Base-by-base conservation (phyloP, 2,797 vertebrate species). In the Bucorvus abyssinicus region DNA sequence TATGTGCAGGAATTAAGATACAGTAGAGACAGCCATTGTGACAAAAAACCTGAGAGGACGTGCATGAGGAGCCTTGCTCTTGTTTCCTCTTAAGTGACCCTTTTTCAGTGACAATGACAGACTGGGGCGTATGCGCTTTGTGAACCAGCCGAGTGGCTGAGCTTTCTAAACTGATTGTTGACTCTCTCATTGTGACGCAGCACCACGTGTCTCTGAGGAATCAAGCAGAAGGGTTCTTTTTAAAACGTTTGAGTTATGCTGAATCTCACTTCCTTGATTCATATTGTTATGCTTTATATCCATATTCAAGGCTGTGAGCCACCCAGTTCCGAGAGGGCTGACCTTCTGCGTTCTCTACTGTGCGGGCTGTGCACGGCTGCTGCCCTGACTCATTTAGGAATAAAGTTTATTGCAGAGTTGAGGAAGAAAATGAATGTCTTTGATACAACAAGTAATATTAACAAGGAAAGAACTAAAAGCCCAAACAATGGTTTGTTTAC, bases 1-100 rank as follows among this genome's bases (percentile, higher is more conserved):
- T 3, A 9, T 1, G 3, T 2, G 4, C 16, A 60, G 38, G 87
- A 88, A 42, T 50, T 10, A 50, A 24, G 45, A 8, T 6, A 8
- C 3, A 40, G 30, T 15, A 7, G 7, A 45, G 16, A 29, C 9
- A 73, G 14, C 17, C 6, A 38, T 2, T 45, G 34, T 65, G 52
- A 34, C 40, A 26, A 34, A 50, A 56, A 27, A 34, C 0, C 12
- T 15, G 26, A 20, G 10, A 64, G 34, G 5, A 36, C 9, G 40
- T 70, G 2, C 0, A 21, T 14, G 29, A 65, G 18, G 8, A 17
- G 1, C 0, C 0, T 11, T 55, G 38, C 15, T 89, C 87, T 85
- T 57, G 26, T 57, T 83, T 85, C 23, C 18, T 29, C 27, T 32
- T 9, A 2, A 76, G 45, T 32, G 55, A 9, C 19, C 23, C 9